Evolutionary conservation across 2,113 vertebrate genomes (phyloP).

Genomic region (Alosa alosa): DNA sequence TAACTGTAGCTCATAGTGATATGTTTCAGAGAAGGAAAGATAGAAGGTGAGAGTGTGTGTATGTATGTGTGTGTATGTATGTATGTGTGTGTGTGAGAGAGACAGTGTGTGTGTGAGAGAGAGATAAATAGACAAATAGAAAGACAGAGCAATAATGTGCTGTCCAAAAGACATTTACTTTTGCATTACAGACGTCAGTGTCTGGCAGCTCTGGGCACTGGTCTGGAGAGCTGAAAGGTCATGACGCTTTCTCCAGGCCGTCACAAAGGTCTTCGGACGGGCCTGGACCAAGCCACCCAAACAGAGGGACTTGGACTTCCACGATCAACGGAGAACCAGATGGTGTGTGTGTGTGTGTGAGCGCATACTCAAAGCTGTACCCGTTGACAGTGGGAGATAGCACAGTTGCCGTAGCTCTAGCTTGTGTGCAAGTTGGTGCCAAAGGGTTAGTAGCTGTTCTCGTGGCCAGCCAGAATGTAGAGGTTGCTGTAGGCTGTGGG

Average conservation of each 20-base stretch:
- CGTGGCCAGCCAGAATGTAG: constrained; percentile 96
- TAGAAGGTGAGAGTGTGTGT: neutral
- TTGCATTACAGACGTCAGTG: neutral
- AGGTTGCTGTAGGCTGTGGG: constrained; percentile 95
- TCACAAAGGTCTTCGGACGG: neutral
- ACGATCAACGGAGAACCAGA: neutral
- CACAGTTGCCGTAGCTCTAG: neutral
- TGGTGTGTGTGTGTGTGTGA: neutral
- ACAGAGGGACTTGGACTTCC: neutral
- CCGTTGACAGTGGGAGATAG: neutral
- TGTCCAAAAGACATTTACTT: neutral
- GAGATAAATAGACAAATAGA: neutral
- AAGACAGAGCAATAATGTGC: neutral
- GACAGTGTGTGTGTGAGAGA: neutral
- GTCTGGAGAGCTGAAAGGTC: neutral
- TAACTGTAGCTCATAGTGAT: constrained; percentile 12
- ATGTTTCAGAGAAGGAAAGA: neutral
- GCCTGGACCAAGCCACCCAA: neutral
- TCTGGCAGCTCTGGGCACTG: neutral
- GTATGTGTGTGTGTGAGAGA: neutral
- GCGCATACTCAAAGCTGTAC: neutral
- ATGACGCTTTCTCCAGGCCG: neutral
- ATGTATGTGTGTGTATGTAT: neutral
- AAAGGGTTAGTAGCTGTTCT: constrained; percentile 91
- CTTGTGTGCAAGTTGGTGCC: neutral